Base-by-base conservation (phyloP, 2,113 vertebrate genomes). In the Leptobrachium ailaonicum region DNA sequence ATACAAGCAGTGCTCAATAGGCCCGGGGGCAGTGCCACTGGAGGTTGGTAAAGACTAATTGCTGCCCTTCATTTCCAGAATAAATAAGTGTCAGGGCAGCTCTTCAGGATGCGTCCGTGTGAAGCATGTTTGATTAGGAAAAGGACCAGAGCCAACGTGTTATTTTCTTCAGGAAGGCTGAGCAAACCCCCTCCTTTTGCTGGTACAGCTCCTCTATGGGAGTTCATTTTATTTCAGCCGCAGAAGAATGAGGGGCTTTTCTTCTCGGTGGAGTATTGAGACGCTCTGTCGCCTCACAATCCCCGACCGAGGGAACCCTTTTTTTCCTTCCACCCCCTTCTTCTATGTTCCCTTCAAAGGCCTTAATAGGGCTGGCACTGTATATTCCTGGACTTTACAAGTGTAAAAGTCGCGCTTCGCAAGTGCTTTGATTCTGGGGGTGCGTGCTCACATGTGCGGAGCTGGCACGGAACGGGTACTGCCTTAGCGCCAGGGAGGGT, bases 381-480 rank as follows among this genome's bases (percentile, higher is more conserved):
- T n/a, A 44, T 0, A 72, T 64, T 70, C 42, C 66, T n/a, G 9
- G 20, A 50, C 66, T 80, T 75, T 84, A 84, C 76, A 84, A 83
- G 83, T 71, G 63, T 32, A 69, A 78, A 81, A 82, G 81, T 20
- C 78, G 83, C 2, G 56, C 79, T 82, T 32, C 83, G 73, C 40
- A 80, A 58, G 66, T 2, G 58, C 47, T 79, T 82, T 75, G 72
- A 68, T 81, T 81, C 79, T 69, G 64, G 47, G 58, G 41, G 12
- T 75, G 53, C 82, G 40, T 81, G 79, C 44, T 81, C 83, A 83
- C 64, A 78, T 71, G 75, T 53, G 67, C 73, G 8, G 53, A 2
- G 41, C 7, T 84, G 85, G 85, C 84, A 86, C 79, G 47, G 85
- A 82, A 68, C 82, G 74, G 82, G 83, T 45, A 69, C 83, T 80